These are phyloP conservation scores for Xestia xanthographa DNA, from an alignment of 2,888 invertebrate species.

Conservation along the genomic window DNA sequence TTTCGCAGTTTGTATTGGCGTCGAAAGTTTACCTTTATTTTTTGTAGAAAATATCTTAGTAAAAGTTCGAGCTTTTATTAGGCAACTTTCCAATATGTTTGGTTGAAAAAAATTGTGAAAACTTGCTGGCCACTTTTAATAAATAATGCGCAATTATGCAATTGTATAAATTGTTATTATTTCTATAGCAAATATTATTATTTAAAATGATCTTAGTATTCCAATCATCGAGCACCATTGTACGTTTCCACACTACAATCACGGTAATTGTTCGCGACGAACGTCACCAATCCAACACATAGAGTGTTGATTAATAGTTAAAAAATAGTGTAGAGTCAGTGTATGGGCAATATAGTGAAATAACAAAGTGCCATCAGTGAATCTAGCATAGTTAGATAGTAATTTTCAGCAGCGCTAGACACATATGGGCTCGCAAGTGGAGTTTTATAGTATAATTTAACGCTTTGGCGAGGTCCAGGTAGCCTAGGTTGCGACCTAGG, in stretches of 20 bases:
- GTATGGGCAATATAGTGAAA: no score
- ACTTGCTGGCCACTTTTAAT: neutral
- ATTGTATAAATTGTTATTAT: neutral
- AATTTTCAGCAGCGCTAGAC: no score
- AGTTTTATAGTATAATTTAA: no score
- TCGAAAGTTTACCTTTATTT: neutral
- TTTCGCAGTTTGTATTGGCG: conserved; percentile 15
- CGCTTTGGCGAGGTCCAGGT: no score
- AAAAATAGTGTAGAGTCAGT: no score
- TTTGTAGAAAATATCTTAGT: neutral
- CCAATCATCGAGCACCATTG: neutral
- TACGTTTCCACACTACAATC: neutral
- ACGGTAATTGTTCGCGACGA: no score
- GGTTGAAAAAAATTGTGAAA: neutral
- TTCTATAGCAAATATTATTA: neutral
- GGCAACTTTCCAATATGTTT: neutral
- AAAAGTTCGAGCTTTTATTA: neutral
- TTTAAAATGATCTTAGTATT: neutral
- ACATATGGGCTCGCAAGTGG: no score
- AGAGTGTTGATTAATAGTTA: no score
- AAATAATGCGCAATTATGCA: neutral
- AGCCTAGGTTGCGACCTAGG: no score
- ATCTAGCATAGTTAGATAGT: no score
- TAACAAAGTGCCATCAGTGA: no score
- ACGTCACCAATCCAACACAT: no score